Evolutionary conservation across 2,888 invertebrate species (phyloP).

Genomic region (Ectobius pallidus): DNA sequence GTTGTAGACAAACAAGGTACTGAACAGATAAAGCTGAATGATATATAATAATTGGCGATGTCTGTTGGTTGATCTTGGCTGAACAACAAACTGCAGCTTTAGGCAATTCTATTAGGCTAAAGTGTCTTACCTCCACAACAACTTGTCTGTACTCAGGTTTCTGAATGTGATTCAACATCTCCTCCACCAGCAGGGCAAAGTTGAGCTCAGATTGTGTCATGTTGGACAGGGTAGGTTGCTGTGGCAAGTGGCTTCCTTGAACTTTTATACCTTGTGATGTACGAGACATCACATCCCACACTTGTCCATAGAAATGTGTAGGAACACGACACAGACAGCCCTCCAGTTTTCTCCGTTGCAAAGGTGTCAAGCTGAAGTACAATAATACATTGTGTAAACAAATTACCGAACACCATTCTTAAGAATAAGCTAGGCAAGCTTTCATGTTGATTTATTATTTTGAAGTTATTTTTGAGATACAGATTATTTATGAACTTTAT

Average conservation of each 20-base stretch:
- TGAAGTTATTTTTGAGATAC: too few species aligned
- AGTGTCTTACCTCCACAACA: conserved; percentile 69
- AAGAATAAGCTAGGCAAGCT: too few species aligned
- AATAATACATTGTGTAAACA: neutral
- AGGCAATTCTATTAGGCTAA: too few species aligned
- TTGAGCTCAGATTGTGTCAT: conserved; percentile 97
- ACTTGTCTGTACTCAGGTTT: conserved; percentile 73
- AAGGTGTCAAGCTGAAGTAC: conserved; percentile 69
- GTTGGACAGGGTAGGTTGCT: conserved; percentile 91
- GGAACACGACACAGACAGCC: conserved; percentile 97
- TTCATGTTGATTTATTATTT: too few species aligned
- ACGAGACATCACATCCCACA: conserved; percentile 92
- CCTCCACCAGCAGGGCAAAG: conserved; percentile 93
- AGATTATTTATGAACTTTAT: too few species aligned
- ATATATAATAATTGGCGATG: too few species aligned
- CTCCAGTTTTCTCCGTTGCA: conserved; percentile 89
- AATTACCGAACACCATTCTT: too few species aligned
- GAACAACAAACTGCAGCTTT: too few species aligned
- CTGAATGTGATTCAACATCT: conserved; percentile 69
- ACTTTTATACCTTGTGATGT: conserved; percentile 90
- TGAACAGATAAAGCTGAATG: too few species aligned
- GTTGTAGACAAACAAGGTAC: too few species aligned
- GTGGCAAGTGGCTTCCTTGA: conserved; percentile 84
- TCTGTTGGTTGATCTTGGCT: too few species aligned
- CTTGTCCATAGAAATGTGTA: conserved; percentile 90